Conservation (phyloP, 2,797 vertebrate species). For the Micropoecilia bifurca region DNA sequence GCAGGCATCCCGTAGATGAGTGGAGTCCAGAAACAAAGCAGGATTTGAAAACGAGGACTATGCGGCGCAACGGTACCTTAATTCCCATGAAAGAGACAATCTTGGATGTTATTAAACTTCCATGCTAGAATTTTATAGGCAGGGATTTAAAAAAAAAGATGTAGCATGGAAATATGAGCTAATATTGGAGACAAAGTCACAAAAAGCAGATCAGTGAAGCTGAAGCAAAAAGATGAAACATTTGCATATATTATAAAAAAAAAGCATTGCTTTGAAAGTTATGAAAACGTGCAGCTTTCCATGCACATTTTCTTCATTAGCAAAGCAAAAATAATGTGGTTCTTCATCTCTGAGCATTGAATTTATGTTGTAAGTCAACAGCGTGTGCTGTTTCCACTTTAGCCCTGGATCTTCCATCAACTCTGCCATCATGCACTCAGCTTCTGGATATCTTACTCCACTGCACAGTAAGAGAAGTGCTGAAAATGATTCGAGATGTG, state of each 20-base stretch:
- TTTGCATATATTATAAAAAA: not conserved
- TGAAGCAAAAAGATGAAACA: slow-evolving; percentile 1
- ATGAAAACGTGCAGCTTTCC: slow-evolving; percentile 7
- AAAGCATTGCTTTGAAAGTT: not conserved
- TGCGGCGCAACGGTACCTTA: slow-evolving; percentile 35
- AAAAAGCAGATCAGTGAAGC: not conserved
- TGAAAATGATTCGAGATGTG: slow-evolving; percentile 50
- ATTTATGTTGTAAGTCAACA: slow-evolving; percentile 46
- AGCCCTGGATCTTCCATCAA: slow-evolving; percentile 38
- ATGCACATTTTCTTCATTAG: slow-evolving; percentile 15
- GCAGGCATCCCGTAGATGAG: slow-evolving; percentile 57
- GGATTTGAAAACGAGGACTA: slow-evolving; percentile 70
- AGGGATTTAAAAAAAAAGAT: not conserved
- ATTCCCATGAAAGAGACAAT: slow-evolving; percentile 57
- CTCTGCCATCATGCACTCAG: slow-evolving; percentile 36
- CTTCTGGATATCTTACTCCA: slow-evolving; percentile 53
- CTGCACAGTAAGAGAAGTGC: slow-evolving; percentile 40
- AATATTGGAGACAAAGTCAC: not conserved
- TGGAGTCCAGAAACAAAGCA: slow-evolving; percentile 55
- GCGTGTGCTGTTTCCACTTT: slow-evolving; percentile 55
- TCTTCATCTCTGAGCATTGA: slow-evolving; percentile 33
- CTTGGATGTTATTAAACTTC: slow-evolving; percentile 42
- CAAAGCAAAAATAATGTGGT: slow-evolving; percentile 28
- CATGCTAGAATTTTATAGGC: slow-evolving; percentile 24
- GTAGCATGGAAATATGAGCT: slow-evolving; percentile 1